Evolutionary conservation across 2,888 invertebrate species (phyloP).

Genomic region (Trachelus troglodyta): DNA sequence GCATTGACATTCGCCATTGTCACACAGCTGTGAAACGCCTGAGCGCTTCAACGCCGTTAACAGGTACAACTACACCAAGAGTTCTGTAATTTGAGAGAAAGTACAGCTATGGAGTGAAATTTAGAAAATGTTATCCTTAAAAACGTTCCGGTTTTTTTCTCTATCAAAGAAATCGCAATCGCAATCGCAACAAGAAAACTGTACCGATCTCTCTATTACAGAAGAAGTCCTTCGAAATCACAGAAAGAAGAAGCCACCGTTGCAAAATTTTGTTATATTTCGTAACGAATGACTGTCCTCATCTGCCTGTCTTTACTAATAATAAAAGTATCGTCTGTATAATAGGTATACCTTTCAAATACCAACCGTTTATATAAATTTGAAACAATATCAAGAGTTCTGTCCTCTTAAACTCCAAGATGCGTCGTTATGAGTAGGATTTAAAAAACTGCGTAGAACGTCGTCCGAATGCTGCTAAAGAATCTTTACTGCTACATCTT

Average conservation of each 20-base stretch:
- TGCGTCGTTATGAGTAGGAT: background rate
- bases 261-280: background rate
- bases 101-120: background rate
- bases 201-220: background rate
- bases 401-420: background rate
- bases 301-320: background rate
- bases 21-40: background rate
- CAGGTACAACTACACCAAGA: background rate
- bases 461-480: background rate
- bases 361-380: background rate
- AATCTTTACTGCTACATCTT: background rate
- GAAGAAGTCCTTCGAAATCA: background rate
- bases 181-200: background rate
- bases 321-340: background rate
- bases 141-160: background rate
- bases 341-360: background rate
- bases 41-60: background rate
- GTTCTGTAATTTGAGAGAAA: background rate
- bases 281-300: background rate
- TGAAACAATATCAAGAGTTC: background rate
- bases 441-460: background rate
- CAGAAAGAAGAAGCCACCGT: background rate
- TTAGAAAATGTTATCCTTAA: background rate
- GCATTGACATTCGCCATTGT: slow-evolving; percentile 1
- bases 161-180: background rate